Evolutionary conservation across 2,888 invertebrate genomes (phyloP).

Genomic region (Ornithoptera alexandrae): DNA sequence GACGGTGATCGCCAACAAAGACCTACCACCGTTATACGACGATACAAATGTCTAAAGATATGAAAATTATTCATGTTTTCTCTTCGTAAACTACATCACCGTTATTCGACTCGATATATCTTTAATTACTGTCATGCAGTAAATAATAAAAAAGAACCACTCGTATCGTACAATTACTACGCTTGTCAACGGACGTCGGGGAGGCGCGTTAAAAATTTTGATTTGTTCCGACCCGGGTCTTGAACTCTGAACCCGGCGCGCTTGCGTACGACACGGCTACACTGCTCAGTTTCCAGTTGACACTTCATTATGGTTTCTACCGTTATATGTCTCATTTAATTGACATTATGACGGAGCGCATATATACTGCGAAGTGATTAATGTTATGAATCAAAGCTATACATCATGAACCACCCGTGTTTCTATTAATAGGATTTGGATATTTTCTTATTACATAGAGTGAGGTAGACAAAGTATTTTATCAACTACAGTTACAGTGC

Average conservation of each 20-base stretch:
- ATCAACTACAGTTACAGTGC: no score
- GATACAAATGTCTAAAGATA: no score
- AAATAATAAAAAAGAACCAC: background rate
- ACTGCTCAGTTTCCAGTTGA: background rate
- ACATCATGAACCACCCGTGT: no score
- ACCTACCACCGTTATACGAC: no score
- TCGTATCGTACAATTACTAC: conserved; percentile 12
- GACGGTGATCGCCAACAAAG: no score
- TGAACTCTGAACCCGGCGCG: conserved; percentile 23
- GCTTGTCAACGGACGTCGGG: conserved; percentile 6
- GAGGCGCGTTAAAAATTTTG: conserved; percentile 23
- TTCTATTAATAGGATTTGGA: no score
- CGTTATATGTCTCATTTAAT: background rate
- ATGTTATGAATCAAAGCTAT: background rate
- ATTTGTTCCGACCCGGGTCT: conserved; percentile 26
- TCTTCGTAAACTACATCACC: background rate
- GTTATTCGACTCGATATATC: background rate
- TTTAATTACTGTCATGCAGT: background rate
- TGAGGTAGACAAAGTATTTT: no score
- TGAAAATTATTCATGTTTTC: no score
- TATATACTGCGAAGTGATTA: no score
- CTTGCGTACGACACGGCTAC: conserved; percentile 1
- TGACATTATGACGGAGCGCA: background rate
- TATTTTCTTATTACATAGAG: no score
- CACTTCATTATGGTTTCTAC: conserved; percentile 3